Evolutionary conservation across 30 jellyfish, hydroid and myxozoan genomes (phyloP), one percentile per base, ranked within the genome.

Genomic region (Hydractinia symbiolongicarpus): DNA sequence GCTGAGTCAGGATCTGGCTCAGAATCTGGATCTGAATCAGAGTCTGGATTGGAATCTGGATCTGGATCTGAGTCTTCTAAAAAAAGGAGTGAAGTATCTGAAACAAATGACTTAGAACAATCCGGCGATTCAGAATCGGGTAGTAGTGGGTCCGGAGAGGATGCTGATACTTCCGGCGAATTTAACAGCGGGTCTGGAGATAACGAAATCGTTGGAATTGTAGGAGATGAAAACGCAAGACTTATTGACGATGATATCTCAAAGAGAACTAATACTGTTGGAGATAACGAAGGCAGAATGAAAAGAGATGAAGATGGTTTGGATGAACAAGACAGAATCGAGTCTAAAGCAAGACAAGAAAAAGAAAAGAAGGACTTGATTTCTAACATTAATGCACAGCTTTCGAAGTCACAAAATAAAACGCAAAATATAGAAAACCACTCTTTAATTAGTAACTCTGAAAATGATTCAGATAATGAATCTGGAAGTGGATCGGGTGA

Each of bases 401-500:
- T 30, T 30, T 30, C 44, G 44, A 30, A 30, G 1, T 30, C 2
- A 30, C 44, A 30, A 30, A 30, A 30, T 30, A 30, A 30, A 30
- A 30, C 44, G 44, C 1, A 30, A 30, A 30, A 30, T 30, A 30
- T 30, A 30, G 44, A 30, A 2, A 30, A 2, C 44, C 44, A 2
- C 44, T 30, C 44, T 30, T 1, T 30, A 30, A 30, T 30, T 9
- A 20, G 3, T 17, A 14, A 9, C 13, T 20, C 75, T 40, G 21
- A 50, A 40, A 81, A 82, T 10, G 90, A 82, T 53, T 19, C 84
- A 17, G 89, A 67, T 0, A 72, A 71, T 64, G 69, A 13, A 58
- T 6, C 74, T 6, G 74, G 40, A 64, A 77, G 88, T 15, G 82
- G 53, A 67, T 10, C 79, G 10, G 84, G 84, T 71, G 84, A 73